Evolutionary conservation across 2,113 vertebrate genomes (phyloP), one percentile per base, ranked within the genome.

Genomic region (Engraulis encrasicolus): DNA sequence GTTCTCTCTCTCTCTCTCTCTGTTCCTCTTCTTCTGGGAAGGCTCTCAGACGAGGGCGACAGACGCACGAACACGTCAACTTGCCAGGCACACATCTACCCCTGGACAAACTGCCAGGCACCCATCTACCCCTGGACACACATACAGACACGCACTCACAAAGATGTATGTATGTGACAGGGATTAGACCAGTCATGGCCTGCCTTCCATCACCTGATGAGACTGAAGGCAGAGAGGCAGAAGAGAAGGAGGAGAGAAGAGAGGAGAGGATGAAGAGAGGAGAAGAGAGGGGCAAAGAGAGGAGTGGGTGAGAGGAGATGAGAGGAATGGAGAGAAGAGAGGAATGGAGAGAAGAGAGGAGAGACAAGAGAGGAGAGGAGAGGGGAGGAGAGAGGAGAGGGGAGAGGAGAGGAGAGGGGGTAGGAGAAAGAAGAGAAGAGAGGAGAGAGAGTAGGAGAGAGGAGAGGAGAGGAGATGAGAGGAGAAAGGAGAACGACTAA

Each of bases 121-220:
- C n/a, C n/a, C n/a, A 86, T 82, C 38, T 85, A 48, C 37, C 71
- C 7, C 78, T 27, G 84, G 40, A 45, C 40, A 49, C 83, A 88
- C 1, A 81, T 27, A 54, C 45, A 74, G 27, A 79, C n/a, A n/a
- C n/a, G n/a, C n/a, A n/a, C n/a, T n/a, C n/a, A n/a, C n/a, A n/a
- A n/a, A n/a, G n/a, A n/a, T n/a, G n/a, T n/a, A n/a, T n/a, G n/a
- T 79, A 66, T 50, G 38, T 74, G 82, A 48, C 79, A 61, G 31
- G 58, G n/a, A 66, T 66, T 31, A 82, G 49, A 38, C 49, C 20
- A 49, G 7, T 80, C 9, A 50, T 74, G 40, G 78, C 45, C 37
- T 50, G 36, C 50, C 54, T 7, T 50, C 31, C 50, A 79, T 78
- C 82, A 80, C 18, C 50, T 17, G 36, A 31, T 80, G 23, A 2